Base-by-base conservation (phyloP, 2,888 invertebrate species). In the Lasioglossum leucozonium region DNA sequence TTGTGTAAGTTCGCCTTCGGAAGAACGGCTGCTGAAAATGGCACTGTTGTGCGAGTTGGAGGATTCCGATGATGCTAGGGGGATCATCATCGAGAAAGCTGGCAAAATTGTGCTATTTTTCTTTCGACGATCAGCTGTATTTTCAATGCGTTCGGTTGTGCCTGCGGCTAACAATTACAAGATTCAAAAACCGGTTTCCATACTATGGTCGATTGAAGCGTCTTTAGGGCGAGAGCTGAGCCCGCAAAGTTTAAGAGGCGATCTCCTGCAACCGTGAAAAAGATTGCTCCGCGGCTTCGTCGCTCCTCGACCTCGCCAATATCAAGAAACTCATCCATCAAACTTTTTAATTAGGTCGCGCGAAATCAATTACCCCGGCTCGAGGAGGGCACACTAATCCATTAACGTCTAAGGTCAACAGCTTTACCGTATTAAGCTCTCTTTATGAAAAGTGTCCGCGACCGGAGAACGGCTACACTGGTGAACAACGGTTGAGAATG, bases 331-430 rank as follows among this genome's bases (percentile, higher is more conserved):
- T 44, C 78, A 44, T 77, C 22, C 34, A 47, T 81, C 67, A 37
- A 67, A 67, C 44, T 44, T 65, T 76, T 34, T 65, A 76, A 76
- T 67, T 67, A 76, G 75, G 76, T 76, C 65, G 44, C 34, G 8
- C 34, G 34, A 44, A 77, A 80, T 80, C 80, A 58, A 80, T 80
- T 71, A 77, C 26, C 44, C 34, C 30, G 55, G n/a, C 69, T 69
- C 42, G 42, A 30, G 30, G n/a, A n/a, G 18, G 44, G 3, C 16
- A 37, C n/a, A 4, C n/a, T 55, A 77, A 77, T 42, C 40, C 11
- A 26, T 74, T 75, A 75, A 75, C 40, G 58, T n/a, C 30, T 16
- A 26, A 79, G 26, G 16, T 78, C 5, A 62, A 37, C 44, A 34
- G 34, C n/a, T 79, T 62, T 22, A 42, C n/a, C 44, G 37, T 47